Base-by-base conservation (phyloP, 2,797 vertebrate species). In the Lagodon rhomboides region DNA sequence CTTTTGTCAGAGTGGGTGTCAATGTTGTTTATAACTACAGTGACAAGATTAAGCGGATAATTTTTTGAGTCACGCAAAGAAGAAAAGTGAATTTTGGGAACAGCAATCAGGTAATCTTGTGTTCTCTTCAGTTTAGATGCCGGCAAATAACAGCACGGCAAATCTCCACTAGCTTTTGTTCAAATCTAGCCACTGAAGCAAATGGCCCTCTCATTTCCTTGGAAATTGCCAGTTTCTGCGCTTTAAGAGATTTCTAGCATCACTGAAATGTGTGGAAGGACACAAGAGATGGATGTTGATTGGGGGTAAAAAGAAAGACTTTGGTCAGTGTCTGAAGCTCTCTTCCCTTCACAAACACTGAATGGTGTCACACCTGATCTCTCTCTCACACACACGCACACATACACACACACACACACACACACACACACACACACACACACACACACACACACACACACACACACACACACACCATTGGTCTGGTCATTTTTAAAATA, bases 271-370 rank as follows among this genome's bases (percentile, higher is more conserved):
- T 87, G 71, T 79, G 90, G 71, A 92, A 46, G 95, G 85, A 95
- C 93, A 0, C 95, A 95, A 0, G 95, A 96, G 87, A 92, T 93
- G 61, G 94, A 44, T 86, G 84, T 71, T 82, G 85, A 89, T 86
- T 71, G 74, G 61, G 13, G 67, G 22, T 50, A 54, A 64, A 69
- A 64, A 51, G 49, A 50, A 30, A 56, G 34, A 50, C 43, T 67
- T 66, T 3, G 16, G 47, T 69, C 70, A 75, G 58, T 41, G n/a
- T 67, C 62, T 47, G 61, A 68, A 54, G 53, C 62, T 30, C 47
- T 67, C 30, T 67, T 51, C 43, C 56, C 71, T 58, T 64, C 55
- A 58, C 67, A 74, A 70, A 71, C 43, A 75, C 53, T 53, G 73
- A 76, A 83, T 71, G 62, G 59, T 76, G 85, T 82, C 60, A 54